Percentiles rank a stretch among this genome's conserved stretches.
Evolutionary conservation across 2,113 vertebrate genomes (phyloP).

Genomic region (Pteropus alecto): DNA sequence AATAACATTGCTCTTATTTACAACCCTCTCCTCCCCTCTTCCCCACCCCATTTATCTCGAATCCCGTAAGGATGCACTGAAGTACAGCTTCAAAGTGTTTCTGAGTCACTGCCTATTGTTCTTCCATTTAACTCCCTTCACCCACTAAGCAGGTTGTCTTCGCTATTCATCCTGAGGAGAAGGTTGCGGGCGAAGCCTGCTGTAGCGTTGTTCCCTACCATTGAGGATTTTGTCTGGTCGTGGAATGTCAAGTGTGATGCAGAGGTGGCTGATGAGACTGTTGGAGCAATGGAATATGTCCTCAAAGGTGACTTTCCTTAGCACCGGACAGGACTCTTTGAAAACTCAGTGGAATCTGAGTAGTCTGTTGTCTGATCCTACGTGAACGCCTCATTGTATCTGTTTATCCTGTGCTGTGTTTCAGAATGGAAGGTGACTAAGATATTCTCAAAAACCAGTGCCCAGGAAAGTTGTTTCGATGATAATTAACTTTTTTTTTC

Average conservation of each 20-base stretch:
- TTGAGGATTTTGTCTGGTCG: neutral
- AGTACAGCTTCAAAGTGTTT: neutral
- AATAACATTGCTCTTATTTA: neutral
- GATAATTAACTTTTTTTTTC: neutral
- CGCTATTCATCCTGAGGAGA: neutral
- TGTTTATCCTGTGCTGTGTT: neutral
- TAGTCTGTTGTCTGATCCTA: neutral
- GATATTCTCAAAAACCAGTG: neutral
- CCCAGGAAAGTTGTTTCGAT: neutral
- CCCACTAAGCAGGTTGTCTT: neutral
- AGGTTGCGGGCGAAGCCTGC: neutral
- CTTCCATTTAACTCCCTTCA: neutral
- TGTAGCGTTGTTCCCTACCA: no score
- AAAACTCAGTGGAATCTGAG: neutral
- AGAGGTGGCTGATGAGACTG: neutral
- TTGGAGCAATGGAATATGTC: neutral
- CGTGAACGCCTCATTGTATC: neutral
- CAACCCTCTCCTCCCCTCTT: neutral
- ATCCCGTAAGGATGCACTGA: neutral
- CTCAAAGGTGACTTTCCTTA: neutral
- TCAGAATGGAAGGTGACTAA: neutral
- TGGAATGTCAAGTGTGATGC: neutral
- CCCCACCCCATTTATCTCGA: neutral
- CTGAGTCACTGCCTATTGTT: neutral
- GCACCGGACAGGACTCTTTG: neutral